phyloP scores from a whole-genome alignment of 2,113 vertebrate genomes.

The Psettodes erumei region DNA sequence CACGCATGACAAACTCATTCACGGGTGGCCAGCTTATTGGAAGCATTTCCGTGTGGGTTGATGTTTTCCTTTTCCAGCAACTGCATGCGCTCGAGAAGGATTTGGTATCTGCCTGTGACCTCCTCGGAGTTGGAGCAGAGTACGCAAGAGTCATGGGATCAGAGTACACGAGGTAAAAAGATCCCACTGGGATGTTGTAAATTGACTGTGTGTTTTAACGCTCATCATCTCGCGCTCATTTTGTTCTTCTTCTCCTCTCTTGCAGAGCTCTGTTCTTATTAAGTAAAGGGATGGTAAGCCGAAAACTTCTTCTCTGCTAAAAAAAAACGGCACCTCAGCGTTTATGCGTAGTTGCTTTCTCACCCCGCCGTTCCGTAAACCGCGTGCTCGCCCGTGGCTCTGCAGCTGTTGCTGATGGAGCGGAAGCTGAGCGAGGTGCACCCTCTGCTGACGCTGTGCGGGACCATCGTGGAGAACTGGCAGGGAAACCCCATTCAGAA shows the following conservation, averaged over 20 bases:
- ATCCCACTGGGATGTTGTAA: not conserved
- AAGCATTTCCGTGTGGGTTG: not conserved
- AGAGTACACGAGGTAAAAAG: conserved; percentile 89
- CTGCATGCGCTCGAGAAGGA: conserved; percentile 94
- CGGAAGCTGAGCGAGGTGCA: conserved; percentile 93
- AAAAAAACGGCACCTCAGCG: conserved; percentile 89
- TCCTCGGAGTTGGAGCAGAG: conserved; percentile 91
- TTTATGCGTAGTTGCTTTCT: not conserved
- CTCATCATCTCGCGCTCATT: not conserved
- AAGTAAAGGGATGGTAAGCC: conserved; percentile 53
- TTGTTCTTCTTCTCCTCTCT: conserved; percentile 26
- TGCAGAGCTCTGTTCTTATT: conserved; percentile 48
- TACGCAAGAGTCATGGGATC: conserved; percentile 94
- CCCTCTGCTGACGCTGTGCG: conserved; percentile 90
- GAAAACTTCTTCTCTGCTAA: conserved; percentile 77
- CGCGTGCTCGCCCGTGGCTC: not conserved
- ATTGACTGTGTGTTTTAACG: not conserved
- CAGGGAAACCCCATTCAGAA: conserved; percentile 96
- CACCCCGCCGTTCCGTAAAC: not conserved
- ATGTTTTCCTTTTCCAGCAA: conserved; percentile 81
- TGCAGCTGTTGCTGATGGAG: conserved; percentile 92
- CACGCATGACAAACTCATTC: not conserved
- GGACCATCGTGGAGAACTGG: conserved; percentile 95
- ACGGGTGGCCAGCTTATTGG: not conserved
- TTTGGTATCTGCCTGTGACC: conserved; percentile 91